Conservation (phyloP, 64 coral and sea anemone species). For the Acropora yongei region DNA sequence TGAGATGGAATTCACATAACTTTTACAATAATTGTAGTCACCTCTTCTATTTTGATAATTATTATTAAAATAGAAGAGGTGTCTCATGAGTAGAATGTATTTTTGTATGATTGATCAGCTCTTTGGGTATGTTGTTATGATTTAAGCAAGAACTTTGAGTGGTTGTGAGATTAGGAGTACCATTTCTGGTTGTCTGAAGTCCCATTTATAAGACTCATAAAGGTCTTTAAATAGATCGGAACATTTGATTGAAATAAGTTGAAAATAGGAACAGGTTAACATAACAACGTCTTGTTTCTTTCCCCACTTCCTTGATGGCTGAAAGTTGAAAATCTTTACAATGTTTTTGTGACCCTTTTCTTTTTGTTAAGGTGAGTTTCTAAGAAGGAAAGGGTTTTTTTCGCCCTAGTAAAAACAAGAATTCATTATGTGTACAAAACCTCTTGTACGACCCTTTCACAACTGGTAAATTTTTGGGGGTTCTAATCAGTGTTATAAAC, state of each 20-base stretch:
- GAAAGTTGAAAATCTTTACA: no score
- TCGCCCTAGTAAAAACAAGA: neutral
- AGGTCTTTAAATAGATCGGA: neutral
- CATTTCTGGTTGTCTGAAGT: slow-evolving; percentile 15
- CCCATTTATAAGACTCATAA: neutral
- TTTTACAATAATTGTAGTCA: no score
- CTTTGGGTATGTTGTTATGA: neutral
- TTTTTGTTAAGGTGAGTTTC: neutral
- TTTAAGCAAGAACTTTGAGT: neutral
- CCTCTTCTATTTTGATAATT: no score
- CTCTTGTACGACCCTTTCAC: slow-evolving; percentile 1
- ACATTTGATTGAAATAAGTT: neutral
- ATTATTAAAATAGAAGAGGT: slow-evolving; percentile 6
- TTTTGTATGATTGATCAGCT: neutral
- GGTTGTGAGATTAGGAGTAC: neutral
- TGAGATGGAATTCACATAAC: no score
- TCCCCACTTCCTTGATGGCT: no score
- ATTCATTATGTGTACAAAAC: neutral
- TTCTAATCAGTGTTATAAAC: neutral
- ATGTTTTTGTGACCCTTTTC: no score
- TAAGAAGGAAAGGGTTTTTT: neutral
- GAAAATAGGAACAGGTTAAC: neutral
- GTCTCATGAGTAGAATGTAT: neutral
- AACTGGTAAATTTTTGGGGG: neutral
- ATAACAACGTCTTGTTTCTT: neutral